Conservation (phyloP, 2,113 vertebrate species). For the Neotoma lepida region DNA sequence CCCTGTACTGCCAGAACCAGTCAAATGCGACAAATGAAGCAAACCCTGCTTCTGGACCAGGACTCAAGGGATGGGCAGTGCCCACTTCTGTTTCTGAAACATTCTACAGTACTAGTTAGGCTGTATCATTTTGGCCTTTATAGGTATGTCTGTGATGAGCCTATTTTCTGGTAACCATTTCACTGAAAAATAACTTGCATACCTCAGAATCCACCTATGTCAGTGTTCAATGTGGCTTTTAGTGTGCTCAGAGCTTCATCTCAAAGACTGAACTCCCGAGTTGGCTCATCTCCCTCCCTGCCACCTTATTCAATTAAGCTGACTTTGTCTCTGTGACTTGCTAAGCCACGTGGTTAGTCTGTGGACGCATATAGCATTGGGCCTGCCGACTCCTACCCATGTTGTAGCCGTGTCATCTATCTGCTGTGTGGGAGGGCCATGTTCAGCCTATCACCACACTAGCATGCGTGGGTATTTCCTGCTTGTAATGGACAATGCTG, state of each 20-base stretch:
- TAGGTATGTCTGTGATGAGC: not conserved
- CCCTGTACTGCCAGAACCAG: not conserved
- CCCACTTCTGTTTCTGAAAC: not conserved
- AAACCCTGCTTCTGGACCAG: not conserved
- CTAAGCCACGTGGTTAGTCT: too few relatives aligned
- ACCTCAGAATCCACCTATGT: not conserved
- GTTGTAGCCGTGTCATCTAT: fast-evolving
- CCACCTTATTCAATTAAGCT: not conserved
- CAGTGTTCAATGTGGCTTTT: not conserved
- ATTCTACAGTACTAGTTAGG: not conserved
- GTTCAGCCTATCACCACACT: too few relatives aligned
- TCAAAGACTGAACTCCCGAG: too few relatives aligned
- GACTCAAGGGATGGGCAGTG: not conserved
- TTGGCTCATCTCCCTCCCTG: too few relatives aligned
- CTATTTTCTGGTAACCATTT: not conserved
- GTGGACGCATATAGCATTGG: fast-evolving
- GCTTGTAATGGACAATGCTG: too few relatives aligned
- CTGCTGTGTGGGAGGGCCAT: not conserved
- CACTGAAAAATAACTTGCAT: not conserved
- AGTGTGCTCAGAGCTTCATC: not conserved
- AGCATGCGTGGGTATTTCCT: too few relatives aligned
- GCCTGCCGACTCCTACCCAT: not conserved
- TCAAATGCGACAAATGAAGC: fast-evolving
- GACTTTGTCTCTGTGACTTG: not conserved
- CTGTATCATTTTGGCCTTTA: not conserved